Conservation (phyloP, 1,140 invertebrate species). For the Drosophila fuyamai region DNA sequence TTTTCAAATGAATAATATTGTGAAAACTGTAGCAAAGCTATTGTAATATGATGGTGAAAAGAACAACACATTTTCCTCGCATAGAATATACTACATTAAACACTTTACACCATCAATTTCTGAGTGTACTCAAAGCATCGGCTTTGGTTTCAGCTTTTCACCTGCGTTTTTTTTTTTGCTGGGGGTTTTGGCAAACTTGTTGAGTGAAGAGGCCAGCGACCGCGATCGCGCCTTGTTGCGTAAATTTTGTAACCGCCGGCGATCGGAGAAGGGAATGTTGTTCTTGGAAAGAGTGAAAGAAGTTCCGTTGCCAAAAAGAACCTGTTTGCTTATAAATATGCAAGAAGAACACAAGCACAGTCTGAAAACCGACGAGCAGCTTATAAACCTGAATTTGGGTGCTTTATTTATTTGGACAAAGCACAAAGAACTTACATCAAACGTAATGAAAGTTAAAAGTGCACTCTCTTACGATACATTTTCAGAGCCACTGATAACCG, state of each 20-base stretch:
- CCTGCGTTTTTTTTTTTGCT: constrained; percentile 9
- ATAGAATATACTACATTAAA: too few relatives aligned
- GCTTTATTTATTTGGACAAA: constrained; percentile 17
- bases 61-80: too few relatives aligned
- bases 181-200: constrained; percentile 71
- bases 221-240: constrained; percentile 63
- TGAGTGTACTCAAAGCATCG: constrained; percentile 38
- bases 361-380: constrained; percentile 1
- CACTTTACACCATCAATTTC: not conserved
- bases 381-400: constrained; percentile 62
- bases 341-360: constrained; percentile 41
- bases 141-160: not conserved
- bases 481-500: constrained; percentile 32
- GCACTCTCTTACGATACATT: constrained; percentile 19
- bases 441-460: constrained; percentile 43
- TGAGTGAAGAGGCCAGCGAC: constrained; percentile 75
- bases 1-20: too few relatives aligned
- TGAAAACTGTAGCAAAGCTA: too few relatives aligned
- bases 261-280: constrained; percentile 48
- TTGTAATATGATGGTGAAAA: too few relatives aligned
- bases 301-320: constrained; percentile 59
- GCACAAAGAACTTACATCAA: constrained; percentile 13
- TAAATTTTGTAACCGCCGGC: constrained; percentile 56
- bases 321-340: constrained; percentile 76
- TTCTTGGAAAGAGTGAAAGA: constrained; percentile 80